phyloP scores from a whole-genome alignment of 2,797 vertebrate species.

The Rhinella marina region DNA sequence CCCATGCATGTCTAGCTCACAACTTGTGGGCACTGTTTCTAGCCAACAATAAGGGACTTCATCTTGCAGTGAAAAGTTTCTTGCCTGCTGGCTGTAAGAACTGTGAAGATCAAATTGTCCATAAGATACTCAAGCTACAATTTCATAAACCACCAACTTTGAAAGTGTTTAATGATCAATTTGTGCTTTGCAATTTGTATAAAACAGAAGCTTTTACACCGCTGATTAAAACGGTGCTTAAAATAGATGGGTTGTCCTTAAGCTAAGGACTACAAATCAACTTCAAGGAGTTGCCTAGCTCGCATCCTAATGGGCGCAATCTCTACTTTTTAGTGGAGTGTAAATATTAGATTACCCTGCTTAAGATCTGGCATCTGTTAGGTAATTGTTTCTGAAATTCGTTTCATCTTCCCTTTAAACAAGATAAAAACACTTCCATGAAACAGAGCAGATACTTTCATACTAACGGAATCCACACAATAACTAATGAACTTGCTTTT shows the following conservation, averaged over 20 bases:
- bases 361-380: conserved; percentile 29
- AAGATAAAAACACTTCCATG: conserved; percentile 23
- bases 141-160: too few species aligned
- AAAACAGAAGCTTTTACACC: background rate
- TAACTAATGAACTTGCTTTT: conserved; percentile 1
- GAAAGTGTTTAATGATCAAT: background rate
- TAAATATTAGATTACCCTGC: conserved; percentile 33
- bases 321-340: conserved; percentile 3
- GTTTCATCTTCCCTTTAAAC: conserved; percentile 34
- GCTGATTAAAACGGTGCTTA: background rate
- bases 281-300: background rate
- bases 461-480: conserved; percentile 7
- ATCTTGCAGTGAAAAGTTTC: too few species aligned
- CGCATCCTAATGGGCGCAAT: background rate
- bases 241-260: background rate
- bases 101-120: too few species aligned
- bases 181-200: background rate
- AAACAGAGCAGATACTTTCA: conserved; percentile 17
- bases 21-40: too few species aligned
- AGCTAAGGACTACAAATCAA: background rate
- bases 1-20: too few species aligned
- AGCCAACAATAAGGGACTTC: too few species aligned
- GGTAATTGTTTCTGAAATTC: conserved; percentile 34
- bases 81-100: too few species aligned
- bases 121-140: too few species aligned